A percentile compares a stretch with the other conserved stretches of the same genome.
Conservation (phyloP, 2,797 vertebrate genomes). For the Pitangus sulphuratus region DNA sequence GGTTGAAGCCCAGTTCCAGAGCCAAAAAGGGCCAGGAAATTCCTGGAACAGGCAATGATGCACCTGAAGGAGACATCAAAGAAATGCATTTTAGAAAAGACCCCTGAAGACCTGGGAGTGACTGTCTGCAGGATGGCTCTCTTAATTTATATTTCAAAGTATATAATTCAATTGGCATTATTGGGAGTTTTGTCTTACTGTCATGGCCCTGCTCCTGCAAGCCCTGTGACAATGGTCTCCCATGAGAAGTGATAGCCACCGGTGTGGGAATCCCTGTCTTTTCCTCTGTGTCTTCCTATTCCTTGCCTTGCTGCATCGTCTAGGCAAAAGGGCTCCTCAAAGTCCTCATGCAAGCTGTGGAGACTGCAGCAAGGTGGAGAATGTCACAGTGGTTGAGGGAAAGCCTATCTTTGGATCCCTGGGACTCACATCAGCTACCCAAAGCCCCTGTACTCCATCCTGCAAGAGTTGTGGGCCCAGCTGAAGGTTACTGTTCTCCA, state of each 20-base stretch:
- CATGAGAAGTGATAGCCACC: not conserved
- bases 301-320: not conserved
- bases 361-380: not conserved
- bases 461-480: not conserved
- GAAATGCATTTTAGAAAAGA: not conserved
- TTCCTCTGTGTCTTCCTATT: not conserved
- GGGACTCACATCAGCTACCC: not conserved
- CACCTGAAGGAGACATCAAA: not conserved
- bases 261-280: not conserved
- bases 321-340: not conserved
- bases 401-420: not conserved
- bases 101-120: not conserved
- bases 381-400: not conserved
- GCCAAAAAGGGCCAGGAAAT: not conserved
- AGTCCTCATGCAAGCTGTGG: not conserved
- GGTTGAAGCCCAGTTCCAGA: not conserved
- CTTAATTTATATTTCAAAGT: constrained; percentile 7
- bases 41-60: not conserved
- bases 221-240: not conserved
- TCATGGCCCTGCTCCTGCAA: not conserved
- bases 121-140: not conserved
- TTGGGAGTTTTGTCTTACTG: not conserved
- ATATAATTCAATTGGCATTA: constrained; percentile 1
- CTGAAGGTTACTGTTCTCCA: not conserved
- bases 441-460: not conserved